Conservation (phyloP, 2,113 vertebrate genomes). For the Gambusia holbrooki region DNA sequence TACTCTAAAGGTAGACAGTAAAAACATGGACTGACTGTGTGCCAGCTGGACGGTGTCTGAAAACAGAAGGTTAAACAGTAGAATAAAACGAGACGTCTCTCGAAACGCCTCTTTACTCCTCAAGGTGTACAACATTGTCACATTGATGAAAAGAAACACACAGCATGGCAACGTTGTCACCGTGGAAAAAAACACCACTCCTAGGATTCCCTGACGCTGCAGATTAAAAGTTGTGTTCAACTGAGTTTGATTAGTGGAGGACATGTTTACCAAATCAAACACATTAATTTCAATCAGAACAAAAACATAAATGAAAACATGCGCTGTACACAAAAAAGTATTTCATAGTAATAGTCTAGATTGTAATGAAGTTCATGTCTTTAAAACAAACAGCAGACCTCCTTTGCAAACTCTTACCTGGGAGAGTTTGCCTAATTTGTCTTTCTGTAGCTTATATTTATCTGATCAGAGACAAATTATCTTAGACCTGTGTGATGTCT, state of each 20-base stretch:
- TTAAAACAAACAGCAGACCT: no score
- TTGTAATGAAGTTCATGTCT: no score
- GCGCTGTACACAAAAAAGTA: no score
- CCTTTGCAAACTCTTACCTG: no score
- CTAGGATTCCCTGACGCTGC: not conserved
- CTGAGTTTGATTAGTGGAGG: not conserved
- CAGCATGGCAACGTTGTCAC: not conserved
- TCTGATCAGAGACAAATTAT: no score
- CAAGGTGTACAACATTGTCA: slow-evolving; percentile 3
- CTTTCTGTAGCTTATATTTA: no score
- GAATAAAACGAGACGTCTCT: slow-evolving; percentile 1
- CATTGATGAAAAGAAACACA: slow-evolving; percentile 10
- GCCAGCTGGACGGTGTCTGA: slow-evolving; percentile 1
- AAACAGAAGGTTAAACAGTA: slow-evolving; percentile 3
- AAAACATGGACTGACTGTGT: not conserved
- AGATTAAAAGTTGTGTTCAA: not conserved
- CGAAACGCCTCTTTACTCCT: slow-evolving; percentile 6
- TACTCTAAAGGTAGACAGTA: not conserved
- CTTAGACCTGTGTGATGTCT: no score
- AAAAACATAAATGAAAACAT: no score
- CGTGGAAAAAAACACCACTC: not conserved
- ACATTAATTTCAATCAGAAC: not conserved
- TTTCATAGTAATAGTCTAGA: no score
- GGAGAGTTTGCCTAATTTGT: no score
- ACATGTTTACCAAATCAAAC: not conserved